Base-by-base conservation (phyloP, 2,888 invertebrate genomes). In the Cephus nigrinus region DNA sequence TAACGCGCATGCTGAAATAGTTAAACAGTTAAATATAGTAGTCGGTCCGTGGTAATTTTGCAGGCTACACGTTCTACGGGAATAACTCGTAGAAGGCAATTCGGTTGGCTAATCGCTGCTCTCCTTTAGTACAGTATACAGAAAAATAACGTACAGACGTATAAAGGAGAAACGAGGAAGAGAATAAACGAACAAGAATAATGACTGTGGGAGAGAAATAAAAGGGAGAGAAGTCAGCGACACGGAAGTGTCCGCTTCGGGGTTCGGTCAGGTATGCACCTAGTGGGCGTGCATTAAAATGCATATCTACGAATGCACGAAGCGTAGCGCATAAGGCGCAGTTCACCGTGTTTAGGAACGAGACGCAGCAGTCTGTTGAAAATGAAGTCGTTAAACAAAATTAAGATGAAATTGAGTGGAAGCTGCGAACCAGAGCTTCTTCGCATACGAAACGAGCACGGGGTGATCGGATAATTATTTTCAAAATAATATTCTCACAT, bases 251-350 rank as follows among this genome's bases (percentile, higher is more conserved):
- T 33, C 76, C 23, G 55, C 55, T 55, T 23, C 73, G 69, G 69
- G 74, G 32, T 77, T 73, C 69, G 77, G 77, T 75, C 73, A 77
- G 77, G 75, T 75, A 77, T 79, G 79, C 79, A 73, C 35, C 76
- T 55, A 55, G 69, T 74, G 79, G 74, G 68, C 73, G 77, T 77
- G 73, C 71, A 75, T 79, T 73, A 75, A 75, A 73, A 55, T 55
- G 55, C 55, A 23, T 55, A 55, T 55, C 55, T 55, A 23, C 15
- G 55, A 55, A 55, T 23, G 23, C 55, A 55, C 55, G 55, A 23
- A 23, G 55, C 55, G 55, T 55, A 55, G 55, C 55, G 55, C 55
- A 23, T 23, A 2, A 55, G 9, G 55, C 55, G 55, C 55, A 55
- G 55, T 55, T 23, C 23, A 23, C 5, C 15, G 23, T 23, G 9